These are phyloP conservation scores for Sander vitreus DNA, from an alignment of 2,113 vertebrate genomes.

Conservation along the genomic window DNA sequence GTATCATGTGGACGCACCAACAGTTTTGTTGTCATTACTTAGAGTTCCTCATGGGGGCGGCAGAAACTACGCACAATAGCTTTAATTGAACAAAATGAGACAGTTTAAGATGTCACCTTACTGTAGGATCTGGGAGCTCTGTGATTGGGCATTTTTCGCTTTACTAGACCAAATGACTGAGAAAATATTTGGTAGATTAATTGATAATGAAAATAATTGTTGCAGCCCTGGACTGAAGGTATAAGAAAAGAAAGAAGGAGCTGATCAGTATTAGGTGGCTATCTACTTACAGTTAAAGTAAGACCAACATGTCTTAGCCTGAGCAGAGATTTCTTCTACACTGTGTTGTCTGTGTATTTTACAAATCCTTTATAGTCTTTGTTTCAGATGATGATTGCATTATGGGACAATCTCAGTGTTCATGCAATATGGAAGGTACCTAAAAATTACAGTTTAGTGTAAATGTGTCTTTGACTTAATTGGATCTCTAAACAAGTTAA, in stretches of 20 bases:
- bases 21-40: too few species aligned
- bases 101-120: too few species aligned
- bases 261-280: neutral
- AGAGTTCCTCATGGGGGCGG: too few species aligned
- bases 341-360: constrained; percentile 18
- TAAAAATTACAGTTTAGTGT: constrained; percentile 54
- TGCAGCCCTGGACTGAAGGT: neutral
- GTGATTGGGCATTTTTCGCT: too few species aligned
- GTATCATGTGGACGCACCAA: too few species aligned
- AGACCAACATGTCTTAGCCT: constrained; percentile 11
- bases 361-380: constrained; percentile 40
- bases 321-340: neutral
- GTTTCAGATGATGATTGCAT: constrained; percentile 34
- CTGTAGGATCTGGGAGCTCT: too few species aligned
- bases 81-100: too few species aligned
- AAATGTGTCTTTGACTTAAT: constrained; percentile 31
- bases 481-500: constrained; percentile 37
- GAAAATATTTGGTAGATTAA: too few species aligned
- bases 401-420: constrained; percentile 2
- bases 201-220: too few species aligned
- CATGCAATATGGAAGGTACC: constrained; percentile 44
- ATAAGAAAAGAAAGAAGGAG: neutral
- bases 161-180: too few species aligned
- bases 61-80: too few species aligned
- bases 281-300: neutral